Conservation (phyloP, 2,888 invertebrate species). For the Acronicta psi region DNA sequence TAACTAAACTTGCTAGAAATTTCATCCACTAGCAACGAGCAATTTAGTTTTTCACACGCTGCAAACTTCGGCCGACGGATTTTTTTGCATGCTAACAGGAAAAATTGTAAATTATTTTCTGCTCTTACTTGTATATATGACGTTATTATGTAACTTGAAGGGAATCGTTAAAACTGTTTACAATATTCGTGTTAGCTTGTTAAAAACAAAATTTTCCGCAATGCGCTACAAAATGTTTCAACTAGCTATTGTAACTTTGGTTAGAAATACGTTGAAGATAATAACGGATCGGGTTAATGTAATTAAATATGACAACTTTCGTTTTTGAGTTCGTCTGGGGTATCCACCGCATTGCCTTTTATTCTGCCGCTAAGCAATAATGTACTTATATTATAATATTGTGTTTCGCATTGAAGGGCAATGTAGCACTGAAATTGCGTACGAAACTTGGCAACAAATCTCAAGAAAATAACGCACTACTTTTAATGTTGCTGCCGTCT, state of each 20-base stretch:
- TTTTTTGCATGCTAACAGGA: slow-evolving; percentile 32
- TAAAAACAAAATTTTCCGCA: slow-evolving; percentile 39
- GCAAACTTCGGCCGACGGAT: slow-evolving; percentile 41
- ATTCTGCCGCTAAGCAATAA: too few relatives aligned
- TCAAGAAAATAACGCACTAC: too few relatives aligned
- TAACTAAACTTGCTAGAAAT: slow-evolving; percentile 72
- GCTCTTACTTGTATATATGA: slow-evolving; percentile 5
- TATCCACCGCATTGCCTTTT: too few relatives aligned
- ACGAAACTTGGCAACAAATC: too few relatives aligned
- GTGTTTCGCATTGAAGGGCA: too few relatives aligned
- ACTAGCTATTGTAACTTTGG: slow-evolving; percentile 34
- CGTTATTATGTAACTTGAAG: too few relatives aligned
- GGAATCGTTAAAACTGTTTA: too few relatives aligned
- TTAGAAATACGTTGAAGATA: slow-evolving; percentile 10
- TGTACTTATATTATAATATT: too few relatives aligned
- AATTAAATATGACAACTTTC: slow-evolving; percentile 16
- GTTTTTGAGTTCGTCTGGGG: neutral
- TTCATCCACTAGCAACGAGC: slow-evolving; percentile 56
- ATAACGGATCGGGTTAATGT: slow-evolving; percentile 14
- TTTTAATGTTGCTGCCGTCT: too few relatives aligned
- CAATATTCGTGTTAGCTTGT: slow-evolving; percentile 22
- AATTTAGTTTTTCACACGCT: slow-evolving; percentile 59
- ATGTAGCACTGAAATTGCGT: too few relatives aligned
- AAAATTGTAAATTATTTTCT: slow-evolving; percentile 44
- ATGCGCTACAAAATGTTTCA: slow-evolving; percentile 21